A percentile compares a stretch with the other conserved stretches of the same genome.
These are phyloP conservation scores for Rhinopomastus cyanomelas DNA, from an alignment of 2,113 vertebrate genomes.

Conservation along the genomic window DNA sequence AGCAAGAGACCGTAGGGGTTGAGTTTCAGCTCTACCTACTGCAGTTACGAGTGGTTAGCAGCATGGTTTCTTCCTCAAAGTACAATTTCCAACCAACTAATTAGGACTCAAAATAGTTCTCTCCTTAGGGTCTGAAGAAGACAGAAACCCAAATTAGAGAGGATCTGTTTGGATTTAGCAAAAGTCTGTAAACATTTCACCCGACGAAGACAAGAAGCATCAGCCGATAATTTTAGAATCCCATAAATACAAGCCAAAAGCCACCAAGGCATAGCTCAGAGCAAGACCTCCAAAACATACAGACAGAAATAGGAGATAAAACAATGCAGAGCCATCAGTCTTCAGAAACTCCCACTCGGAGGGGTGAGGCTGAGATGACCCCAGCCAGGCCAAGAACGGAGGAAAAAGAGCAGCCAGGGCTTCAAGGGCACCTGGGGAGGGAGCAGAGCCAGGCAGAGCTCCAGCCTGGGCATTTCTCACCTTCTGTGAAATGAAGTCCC, in stretches of 20 bases:
- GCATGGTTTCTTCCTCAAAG: neutral
- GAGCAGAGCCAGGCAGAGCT: neutral
- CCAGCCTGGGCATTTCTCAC: neutral
- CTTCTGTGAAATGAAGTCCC: neutral
- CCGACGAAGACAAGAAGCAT: neutral
- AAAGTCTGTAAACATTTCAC: neutral
- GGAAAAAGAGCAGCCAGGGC: neutral
- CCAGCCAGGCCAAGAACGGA: neutral
- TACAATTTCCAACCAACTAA: neutral
- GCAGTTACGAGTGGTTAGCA: neutral
- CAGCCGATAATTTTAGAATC: conserved; percentile 20
- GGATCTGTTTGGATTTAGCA: neutral
- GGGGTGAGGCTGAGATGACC: neutral
- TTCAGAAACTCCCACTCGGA: neutral
- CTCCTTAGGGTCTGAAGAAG: neutral
- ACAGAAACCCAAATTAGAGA: conserved; percentile 51
- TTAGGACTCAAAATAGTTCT: conserved; percentile 32
- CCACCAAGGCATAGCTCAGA: conserved; percentile 9
- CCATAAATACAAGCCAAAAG: conserved; percentile 6
- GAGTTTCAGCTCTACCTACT: neutral
- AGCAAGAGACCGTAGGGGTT: rapidly evolving
- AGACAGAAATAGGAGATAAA: neutral
- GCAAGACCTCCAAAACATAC: neutral
- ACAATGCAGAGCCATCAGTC: neutral
- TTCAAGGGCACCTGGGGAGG: neutral